phyloP scores from a whole-genome alignment of 2,797 vertebrate genomes.

The Acanthopagrus latus region DNA sequence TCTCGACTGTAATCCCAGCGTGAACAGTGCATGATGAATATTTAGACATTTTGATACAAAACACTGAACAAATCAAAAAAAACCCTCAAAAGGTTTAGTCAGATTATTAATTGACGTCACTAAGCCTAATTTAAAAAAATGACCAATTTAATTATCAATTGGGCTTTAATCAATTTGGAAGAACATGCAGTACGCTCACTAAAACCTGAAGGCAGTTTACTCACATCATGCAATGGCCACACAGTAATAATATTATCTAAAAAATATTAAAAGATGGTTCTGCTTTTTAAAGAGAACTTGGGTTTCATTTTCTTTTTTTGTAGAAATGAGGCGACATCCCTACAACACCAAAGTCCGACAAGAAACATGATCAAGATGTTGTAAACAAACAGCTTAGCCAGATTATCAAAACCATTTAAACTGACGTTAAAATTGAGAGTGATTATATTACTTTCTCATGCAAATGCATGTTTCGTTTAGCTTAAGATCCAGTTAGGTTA shows the following conservation, averaged over 20 bases:
- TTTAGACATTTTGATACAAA: conserved; percentile 77
- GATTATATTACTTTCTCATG: not conserved
- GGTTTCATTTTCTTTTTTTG: conserved; percentile 19
- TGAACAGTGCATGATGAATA: conserved; percentile 34
- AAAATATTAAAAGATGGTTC: not conserved
- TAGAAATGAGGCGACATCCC: not conserved
- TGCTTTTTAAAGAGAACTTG: not conserved
- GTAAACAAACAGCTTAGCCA: not conserved
- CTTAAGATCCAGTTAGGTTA: no score
- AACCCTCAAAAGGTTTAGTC: conserved; percentile 64
- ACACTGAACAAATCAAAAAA: conserved; percentile 71
- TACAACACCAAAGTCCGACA: conserved; percentile 1
- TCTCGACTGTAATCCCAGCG: conserved; percentile 26
- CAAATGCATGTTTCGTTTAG: no score
- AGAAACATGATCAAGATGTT: not conserved
- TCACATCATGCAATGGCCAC: not conserved
- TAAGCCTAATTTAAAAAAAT: conserved; percentile 33
- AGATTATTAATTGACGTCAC: conserved; percentile 34
- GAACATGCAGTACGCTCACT: conserved; percentile 46
- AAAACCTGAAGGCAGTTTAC: conserved; percentile 10
- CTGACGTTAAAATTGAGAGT: not conserved
- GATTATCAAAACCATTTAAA: not conserved
- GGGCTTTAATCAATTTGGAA: conserved; percentile 23
- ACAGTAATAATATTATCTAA: not conserved
- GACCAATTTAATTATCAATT: conserved; percentile 22